Base-by-base conservation (phyloP, 2,888 invertebrate genomes). In the Cosmia trapezina region DNA sequence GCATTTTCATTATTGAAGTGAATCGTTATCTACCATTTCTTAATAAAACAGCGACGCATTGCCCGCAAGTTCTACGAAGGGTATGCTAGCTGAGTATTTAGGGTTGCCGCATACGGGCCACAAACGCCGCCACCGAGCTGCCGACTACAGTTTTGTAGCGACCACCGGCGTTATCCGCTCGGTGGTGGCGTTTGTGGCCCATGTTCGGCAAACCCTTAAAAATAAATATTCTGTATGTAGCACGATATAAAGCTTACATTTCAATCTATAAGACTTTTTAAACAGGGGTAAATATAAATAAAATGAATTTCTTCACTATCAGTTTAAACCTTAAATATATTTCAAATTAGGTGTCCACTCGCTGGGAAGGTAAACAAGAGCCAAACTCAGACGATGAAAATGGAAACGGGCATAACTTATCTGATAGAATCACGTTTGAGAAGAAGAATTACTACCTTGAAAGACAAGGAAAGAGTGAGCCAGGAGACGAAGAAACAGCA, bases 311-410 rank as follows among this genome's bases (percentile, higher is more conserved):
- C 17, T 22, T 7, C 9, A 61, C 28, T 11, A 17, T 11, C 3
- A 60, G 9, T 22, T 43, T 60, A 61, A 1, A 7, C 41, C 22
- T 43, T 60, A 17, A 22, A n/a, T 61, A 12, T 12, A n/a, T 12
- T 53, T 88, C 76, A 62, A 79, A 17, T 49, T 77, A 77, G 74
- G 53, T 74, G 65, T 86, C 76, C 61, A 62, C 80, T 4, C 85
- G 72, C 3, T 94, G 92, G 93, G 93, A 94, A 77, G 93, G 93
- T 1, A 94, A 94, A 82, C 90, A 91, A 64, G 95, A 94, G 61
- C 89, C 91, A 0, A 0, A 86, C 6, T 94, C 95, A 0, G 95
- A 95, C 7, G 93, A 94, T 0, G 94, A 94, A 71, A 73, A 49
- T 22, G 66, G 57, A 22, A 51, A 12, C 0, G 51, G 70, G 12